Conservation (phyloP, 2,797 vertebrate genomes). For the Cetoscarus ocellatus region DNA sequence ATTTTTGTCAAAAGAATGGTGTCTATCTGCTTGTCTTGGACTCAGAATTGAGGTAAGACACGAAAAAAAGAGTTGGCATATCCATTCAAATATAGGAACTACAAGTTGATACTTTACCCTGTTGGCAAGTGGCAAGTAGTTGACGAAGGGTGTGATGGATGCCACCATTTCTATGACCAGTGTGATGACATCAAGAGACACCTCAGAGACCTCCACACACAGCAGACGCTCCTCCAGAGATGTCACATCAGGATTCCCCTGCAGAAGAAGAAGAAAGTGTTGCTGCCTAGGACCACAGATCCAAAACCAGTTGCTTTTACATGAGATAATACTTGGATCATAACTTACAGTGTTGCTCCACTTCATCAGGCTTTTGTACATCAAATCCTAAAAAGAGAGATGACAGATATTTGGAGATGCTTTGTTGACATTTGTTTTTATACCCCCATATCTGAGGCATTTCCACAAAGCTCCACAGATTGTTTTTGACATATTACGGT, state of each 20-base stretch:
- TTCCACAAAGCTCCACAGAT: too few species aligned
- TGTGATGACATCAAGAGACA: accelerated
- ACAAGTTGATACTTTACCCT: conserved; percentile 44
- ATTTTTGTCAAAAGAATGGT: too few species aligned
- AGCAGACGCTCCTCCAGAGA: conserved; percentile 59
- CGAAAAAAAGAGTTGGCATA: too few species aligned
- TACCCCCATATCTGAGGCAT: too few species aligned
- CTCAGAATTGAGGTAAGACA: too few species aligned
- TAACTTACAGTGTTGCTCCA: conserved; percentile 67
- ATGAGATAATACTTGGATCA: too few species aligned
- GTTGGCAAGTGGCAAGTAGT: conserved; percentile 68
- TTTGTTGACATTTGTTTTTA: background rate
- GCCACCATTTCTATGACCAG: conserved; percentile 27
- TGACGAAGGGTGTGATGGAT: conserved; percentile 5
- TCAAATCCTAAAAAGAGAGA: conserved; percentile 47
- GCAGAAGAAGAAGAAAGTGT: background rate
- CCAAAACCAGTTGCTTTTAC: background rate
- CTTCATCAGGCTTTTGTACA: conserved; percentile 60
- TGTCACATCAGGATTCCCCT: conserved; percentile 18
- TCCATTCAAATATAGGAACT: background rate
- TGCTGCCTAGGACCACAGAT: background rate
- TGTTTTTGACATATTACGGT: too few species aligned
- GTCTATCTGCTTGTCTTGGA: too few species aligned
- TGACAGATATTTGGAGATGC: background rate
- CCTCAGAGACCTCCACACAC: conserved; percentile 36